Percentiles rank a stretch among this genome's conserved stretches.
These are phyloP conservation scores for Columba janthina DNA, from an alignment of 2,113 vertebrate species.

Conservation along the genomic window DNA sequence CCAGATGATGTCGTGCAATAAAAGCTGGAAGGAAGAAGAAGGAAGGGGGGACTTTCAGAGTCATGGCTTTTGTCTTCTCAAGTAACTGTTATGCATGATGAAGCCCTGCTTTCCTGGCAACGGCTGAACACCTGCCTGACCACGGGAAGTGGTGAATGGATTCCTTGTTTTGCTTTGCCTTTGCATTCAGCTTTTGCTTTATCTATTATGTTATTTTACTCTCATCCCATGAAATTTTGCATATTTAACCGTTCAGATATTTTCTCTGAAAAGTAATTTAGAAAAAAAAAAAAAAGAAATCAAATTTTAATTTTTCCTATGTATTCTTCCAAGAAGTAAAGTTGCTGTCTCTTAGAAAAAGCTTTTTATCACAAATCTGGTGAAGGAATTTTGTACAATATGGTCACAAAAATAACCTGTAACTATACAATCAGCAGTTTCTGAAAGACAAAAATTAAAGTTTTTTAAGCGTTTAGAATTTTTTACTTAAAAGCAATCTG, in stretches of 20 bases:
- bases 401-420: not conserved
- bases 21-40: too few species aligned
- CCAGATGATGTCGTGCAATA: too few species aligned
- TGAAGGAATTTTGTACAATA: not conserved
- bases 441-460: not conserved
- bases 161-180: not conserved
- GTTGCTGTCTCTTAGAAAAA: not conserved
- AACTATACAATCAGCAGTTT: not conserved
- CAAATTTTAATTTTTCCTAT: not conserved
- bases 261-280: not conserved
- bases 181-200: fast-evolving
- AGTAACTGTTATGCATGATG: fast-evolving
- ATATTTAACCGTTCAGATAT: not conserved
- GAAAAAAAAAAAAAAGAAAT: not conserved
- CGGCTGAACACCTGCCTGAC: not conserved
- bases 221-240: not conserved
- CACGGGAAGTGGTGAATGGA: fast-evolving
- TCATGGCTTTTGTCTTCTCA: too few species aligned
- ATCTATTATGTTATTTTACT: not conserved
- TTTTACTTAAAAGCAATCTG: not conserved
- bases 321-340: not conserved
- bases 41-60: too few species aligned
- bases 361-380: not conserved
- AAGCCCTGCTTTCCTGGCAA: not conserved
- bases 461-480: not conserved